phyloP scores from a whole-genome alignment of 2,888 invertebrate species.

The Actias luna region DNA sequence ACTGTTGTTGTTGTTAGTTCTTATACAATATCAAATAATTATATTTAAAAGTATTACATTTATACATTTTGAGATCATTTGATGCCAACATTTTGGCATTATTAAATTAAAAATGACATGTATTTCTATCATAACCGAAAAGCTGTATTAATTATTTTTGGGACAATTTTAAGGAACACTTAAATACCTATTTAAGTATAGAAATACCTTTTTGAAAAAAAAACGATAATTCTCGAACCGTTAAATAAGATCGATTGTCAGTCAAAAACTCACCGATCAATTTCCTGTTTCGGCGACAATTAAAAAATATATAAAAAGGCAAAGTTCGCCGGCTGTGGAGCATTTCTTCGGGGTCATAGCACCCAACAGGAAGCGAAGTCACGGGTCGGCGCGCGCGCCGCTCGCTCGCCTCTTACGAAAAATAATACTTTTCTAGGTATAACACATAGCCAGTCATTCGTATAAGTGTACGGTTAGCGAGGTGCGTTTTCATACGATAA shows the following conservation, averaged over 20 bases:
- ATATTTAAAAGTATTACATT: no score
- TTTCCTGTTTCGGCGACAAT: conserved; percentile 71
- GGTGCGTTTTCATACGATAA: conserved; percentile 15
- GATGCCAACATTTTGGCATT: no score
- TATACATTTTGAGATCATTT: no score
- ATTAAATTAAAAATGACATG: no score
- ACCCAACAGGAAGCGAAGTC: conserved; percentile 76
- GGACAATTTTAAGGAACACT: no score
- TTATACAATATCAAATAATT: no score
- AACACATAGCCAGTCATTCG: conserved; percentile 63
- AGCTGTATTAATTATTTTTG: not conserved
- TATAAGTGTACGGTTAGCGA: conserved; percentile 49
- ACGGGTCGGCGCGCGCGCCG: conserved; percentile 73
- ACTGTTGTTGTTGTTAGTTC: no score
- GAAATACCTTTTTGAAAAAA: not conserved
- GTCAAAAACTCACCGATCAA: conserved; percentile 61
- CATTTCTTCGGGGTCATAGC: conserved; percentile 80
- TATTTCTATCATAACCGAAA: not conserved
- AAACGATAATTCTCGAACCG: conserved; percentile 49
- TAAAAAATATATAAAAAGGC: conserved; percentile 62
- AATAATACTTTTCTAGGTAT: conserved; percentile 70
- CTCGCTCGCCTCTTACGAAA: conserved; percentile 71
- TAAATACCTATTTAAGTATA: no score
- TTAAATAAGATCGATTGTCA: conserved; percentile 61
- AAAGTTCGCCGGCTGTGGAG: conserved; percentile 61